Conservation (phyloP, 2,797 vertebrate genomes). For the Amniataba percoides region DNA sequence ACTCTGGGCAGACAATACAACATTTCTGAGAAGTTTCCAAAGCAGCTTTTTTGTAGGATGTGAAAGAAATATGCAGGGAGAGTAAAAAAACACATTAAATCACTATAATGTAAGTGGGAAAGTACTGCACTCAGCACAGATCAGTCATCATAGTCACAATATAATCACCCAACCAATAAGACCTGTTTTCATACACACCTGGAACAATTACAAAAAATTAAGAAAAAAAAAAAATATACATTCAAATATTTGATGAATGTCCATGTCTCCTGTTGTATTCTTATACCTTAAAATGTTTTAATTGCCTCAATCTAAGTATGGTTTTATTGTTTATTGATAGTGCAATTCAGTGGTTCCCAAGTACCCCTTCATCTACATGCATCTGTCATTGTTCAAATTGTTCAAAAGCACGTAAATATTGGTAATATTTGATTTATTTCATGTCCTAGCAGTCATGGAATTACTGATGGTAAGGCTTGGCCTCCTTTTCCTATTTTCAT, state of each 20-base stretch:
- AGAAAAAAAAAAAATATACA: no score
- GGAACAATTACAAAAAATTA: background rate
- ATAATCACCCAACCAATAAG: background rate
- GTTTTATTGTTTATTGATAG: background rate
- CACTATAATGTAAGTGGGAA: background rate
- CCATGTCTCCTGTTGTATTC: background rate
- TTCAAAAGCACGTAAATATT: background rate
- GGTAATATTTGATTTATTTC: background rate
- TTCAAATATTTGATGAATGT: background rate
- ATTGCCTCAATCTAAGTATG: background rate
- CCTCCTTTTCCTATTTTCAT: no score
- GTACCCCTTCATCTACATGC: background rate
- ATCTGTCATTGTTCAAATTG: background rate
- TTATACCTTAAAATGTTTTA: background rate
- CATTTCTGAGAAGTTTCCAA: background rate
- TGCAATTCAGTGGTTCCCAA: background rate
- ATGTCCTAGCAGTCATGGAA: background rate
- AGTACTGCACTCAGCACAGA: background rate
- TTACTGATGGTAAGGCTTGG: background rate
- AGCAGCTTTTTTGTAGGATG: background rate
- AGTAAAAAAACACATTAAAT: background rate
- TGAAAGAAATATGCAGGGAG: background rate
- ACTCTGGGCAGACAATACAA: slow-evolving; percentile 21
- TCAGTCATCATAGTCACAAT: background rate
- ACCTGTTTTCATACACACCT: background rate